Base-by-base conservation (phyloP, 2,113 vertebrate genomes). In the Pteropus alecto region DNA sequence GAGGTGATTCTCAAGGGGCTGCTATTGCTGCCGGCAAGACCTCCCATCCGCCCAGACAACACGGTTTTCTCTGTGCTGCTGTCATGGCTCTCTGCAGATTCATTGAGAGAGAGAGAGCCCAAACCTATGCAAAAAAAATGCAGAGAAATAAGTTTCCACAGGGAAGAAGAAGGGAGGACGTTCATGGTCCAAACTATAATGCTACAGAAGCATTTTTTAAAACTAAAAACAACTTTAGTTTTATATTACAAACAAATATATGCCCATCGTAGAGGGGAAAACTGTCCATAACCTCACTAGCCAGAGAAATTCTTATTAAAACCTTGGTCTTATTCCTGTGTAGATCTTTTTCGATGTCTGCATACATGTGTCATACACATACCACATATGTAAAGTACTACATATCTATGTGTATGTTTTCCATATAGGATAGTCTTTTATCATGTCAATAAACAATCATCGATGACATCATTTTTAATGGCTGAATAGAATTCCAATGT, bases 401-500 rank as follows among this genome's bases (percentile, higher is more conserved):
- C 67, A 22, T 8, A 5, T 74, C n/a, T 87, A 12, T n/a, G 1
- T 24, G 6, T 67, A 21, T 41, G 81, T 84, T 85, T 78, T 71
- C 71, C n/a, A n/a, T 46, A 79, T 28, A 43, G 63, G 46, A 71
- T 43, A 93, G 46, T 67, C 24, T 93, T 58, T 77, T 76, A 77
- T 68, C 61, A 19, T 82, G 41, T 61, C 90, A 93, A 77, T 82
- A 95, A 93, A 86, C 61, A 41, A 51, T 61, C 71, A 96, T 28
- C 43, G 61, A 51, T 83, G 73, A 78, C 76, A 83, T 93, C 83
- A 94, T 86, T 94, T 96, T 94, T 82, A 95, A 92, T 95, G 79
- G 73, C 91, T 67, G 56, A 94, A 87, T 67, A 96, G 63, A 95
- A 97, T 92, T 86, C 79, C 83, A 94, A 4, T 6, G 79, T 86